Percentiles rank a stretch among this genome's conserved stretches.
Evolutionary conservation across 2,888 invertebrate species (phyloP).

Genomic region (Dimorphilus gyrociliatus): DNA sequence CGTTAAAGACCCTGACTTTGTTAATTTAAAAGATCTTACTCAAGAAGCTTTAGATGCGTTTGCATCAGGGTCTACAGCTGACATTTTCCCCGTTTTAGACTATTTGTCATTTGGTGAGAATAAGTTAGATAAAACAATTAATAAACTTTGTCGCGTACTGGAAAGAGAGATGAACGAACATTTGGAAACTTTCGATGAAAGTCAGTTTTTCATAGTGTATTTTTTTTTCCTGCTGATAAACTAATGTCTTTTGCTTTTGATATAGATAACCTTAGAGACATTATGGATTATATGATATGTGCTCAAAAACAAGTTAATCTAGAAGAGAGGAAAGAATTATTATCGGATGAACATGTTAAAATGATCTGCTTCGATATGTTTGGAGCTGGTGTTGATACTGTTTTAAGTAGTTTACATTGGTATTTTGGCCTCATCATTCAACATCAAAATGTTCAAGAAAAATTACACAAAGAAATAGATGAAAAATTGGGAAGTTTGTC

Average conservation of each 20-base stretch:
- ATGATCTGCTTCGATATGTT: constrained; percentile 5
- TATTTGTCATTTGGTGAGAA: background rate
- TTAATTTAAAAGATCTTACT: no score
- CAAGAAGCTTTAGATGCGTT: background rate
- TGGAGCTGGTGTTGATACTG: constrained; percentile 46
- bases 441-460: constrained; percentile 54
- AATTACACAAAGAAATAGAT: constrained; percentile 36
- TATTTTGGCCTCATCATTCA: constrained; percentile 61
- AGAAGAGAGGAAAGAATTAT: constrained; percentile 1
- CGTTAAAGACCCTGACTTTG: no score
- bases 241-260: no score
- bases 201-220: background rate
- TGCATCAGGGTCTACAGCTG: constrained; percentile 1
- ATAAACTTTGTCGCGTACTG: no score
- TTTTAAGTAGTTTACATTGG: constrained; percentile 67
- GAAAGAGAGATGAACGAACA: background rate
- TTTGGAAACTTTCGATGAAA: constrained; percentile 1
- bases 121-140: no score
- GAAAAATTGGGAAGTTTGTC: constrained; percentile 18
- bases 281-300: constrained; percentile 4
- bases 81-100: background rate
- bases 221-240: no score
- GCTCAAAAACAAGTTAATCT: constrained; percentile 1
- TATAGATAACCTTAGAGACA: constrained; percentile 2
- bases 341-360: constrained; percentile 3